Evolutionary conservation across 2,113 vertebrate species (phyloP).

Genomic region (Carassius carassius): DNA sequence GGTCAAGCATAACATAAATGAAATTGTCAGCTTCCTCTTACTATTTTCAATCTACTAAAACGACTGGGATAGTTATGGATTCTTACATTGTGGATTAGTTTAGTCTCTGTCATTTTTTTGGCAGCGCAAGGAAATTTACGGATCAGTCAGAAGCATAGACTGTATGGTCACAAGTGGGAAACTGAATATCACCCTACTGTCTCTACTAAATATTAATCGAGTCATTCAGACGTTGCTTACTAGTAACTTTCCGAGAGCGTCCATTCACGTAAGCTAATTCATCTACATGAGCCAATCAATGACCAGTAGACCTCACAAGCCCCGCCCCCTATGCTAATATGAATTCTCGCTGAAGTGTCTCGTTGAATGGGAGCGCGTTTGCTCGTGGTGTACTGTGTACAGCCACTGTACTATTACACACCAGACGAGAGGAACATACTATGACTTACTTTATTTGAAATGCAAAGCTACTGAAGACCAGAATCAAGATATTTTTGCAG

Average conservation of each 20-base stretch:
- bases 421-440: background rate
- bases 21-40: background rate
- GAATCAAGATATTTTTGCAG: background rate
- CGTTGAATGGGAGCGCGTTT: background rate
- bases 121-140: background rate
- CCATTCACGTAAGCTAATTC: background rate
- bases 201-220: background rate
- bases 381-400: background rate
- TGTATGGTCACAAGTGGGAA: too few species aligned
- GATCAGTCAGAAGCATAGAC: background rate
- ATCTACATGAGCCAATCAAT: background rate
- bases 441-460: background rate
- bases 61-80: background rate
- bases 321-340: slow-evolving; percentile 25
- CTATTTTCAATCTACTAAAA: background rate
- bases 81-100: background rate
- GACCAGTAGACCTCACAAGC: background rate
- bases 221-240: background rate
- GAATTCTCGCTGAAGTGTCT: background rate
- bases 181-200: background rate
- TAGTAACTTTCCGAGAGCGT: background rate
- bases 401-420: background rate
- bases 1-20: background rate
- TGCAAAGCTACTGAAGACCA: slow-evolving; percentile 1
- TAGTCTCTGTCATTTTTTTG: background rate